Conservation (phyloP, 2,888 invertebrate genomes). For the Apamea sordens region DNA sequence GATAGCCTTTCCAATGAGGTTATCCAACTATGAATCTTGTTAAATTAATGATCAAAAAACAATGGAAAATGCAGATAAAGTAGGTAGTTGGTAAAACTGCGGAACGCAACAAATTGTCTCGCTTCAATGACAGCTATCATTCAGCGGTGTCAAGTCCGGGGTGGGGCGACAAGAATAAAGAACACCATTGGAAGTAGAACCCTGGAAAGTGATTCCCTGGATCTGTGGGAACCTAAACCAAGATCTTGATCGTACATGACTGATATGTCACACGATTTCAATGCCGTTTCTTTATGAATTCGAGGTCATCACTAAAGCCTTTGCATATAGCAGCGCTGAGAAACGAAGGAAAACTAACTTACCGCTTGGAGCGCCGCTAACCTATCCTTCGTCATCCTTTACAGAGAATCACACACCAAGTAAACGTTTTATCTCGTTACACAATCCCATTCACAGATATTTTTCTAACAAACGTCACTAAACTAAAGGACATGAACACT, state of each 20-base stretch:
- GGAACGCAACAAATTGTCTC: constrained; percentile 82
- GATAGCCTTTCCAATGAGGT: constrained; percentile 60
- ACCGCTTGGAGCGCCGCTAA: constrained; percentile 98
- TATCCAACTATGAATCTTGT: constrained; percentile 64
- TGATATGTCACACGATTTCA: constrained; percentile 71
- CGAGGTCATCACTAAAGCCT: constrained; percentile 86
- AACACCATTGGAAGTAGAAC: constrained; percentile 70
- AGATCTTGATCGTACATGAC: constrained; percentile 53
- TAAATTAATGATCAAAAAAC: constrained; percentile 63
- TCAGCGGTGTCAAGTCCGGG: constrained; percentile 82
- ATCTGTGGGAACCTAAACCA: constrained; percentile 44
- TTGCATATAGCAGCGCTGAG: constrained; percentile 82
- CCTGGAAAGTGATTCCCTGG: constrained; percentile 47
- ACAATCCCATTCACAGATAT: constrained; percentile 95
- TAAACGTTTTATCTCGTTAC: constrained; percentile 92
- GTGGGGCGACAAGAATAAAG: constrained; percentile 85
- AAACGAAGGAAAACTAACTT: constrained; percentile 87
- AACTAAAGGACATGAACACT: constrained; percentile 93
- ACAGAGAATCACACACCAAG: constrained; percentile 92
- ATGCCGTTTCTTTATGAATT: constrained; percentile 81
- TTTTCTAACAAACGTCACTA: constrained; percentile 93
- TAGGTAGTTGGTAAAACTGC: constrained; percentile 71
- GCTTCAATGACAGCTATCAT: constrained; percentile 84
- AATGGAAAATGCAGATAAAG: constrained; percentile 62
- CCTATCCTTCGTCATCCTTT: constrained; percentile 98